A percentile compares a stretch with the other conserved stretches of the same genome.
Conservation (phyloP, 1,140 invertebrate species). For the Temnothorax longispinosus region DNA sequence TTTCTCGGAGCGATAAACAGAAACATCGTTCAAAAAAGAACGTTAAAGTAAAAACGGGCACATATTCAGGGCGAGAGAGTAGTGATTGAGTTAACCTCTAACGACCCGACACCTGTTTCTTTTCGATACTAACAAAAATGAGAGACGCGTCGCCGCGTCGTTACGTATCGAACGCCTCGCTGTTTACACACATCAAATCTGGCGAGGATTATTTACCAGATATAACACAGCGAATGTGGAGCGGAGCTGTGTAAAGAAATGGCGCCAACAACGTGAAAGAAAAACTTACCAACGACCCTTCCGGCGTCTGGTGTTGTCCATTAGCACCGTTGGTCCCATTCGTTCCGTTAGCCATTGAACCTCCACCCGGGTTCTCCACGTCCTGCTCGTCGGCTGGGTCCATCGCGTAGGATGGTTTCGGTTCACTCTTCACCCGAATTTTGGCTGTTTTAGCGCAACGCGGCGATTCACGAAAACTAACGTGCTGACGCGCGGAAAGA, state of each 20-base stretch:
- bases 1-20: neutral
- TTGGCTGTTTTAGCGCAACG: constrained; percentile 87
- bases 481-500: constrained; percentile 17
- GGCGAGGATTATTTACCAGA: too few relatives aligned
- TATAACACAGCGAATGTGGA: too few relatives aligned
- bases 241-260: too few relatives aligned
- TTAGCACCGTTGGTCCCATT: constrained; percentile 11
- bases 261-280: neutral
- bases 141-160: neutral
- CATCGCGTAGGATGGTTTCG: constrained; percentile 94
- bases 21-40: neutral
- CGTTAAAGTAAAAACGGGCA: neutral
- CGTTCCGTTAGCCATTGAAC: neutral
- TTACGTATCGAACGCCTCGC: too few relatives aligned
- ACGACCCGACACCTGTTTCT: neutral
- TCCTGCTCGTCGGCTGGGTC: constrained; percentile 91
- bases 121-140: neutral
- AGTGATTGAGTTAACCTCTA: neutral
- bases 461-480: constrained; percentile 51
- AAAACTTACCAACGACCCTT: neutral
- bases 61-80: too few relatives aligned
- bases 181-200: too few relatives aligned
- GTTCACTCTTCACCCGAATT: constrained; percentile 96
- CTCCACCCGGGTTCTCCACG: constrained; percentile 79
- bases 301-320: constrained; percentile 1